Evolutionary conservation across 2,888 invertebrate genomes (phyloP).

Genomic region (Calameuta filiformis): DNA sequence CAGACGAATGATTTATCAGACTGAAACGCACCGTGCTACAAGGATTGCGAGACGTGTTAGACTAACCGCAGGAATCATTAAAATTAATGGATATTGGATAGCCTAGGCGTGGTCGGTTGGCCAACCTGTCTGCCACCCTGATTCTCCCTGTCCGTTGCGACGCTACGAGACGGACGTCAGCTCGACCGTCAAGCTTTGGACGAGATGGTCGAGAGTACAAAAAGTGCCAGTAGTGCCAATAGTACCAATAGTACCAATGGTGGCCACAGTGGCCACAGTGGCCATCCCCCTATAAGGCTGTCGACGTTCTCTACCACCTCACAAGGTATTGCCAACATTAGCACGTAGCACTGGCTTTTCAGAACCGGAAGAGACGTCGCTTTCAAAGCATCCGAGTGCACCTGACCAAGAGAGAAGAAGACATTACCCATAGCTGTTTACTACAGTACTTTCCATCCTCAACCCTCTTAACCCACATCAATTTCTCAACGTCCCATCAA

Average conservation of each 20-base stretch:
- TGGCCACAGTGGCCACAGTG: no score
- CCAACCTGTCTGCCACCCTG: background rate
- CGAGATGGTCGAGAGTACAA: background rate
- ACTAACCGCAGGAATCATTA: slow-evolving; percentile 52
- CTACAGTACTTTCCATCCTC: background rate
- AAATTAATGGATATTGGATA: slow-evolving; percentile 59
- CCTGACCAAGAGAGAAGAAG: background rate
- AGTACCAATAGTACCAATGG: no score
- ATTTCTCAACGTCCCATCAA: background rate
- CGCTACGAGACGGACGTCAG: background rate
- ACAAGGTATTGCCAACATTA: background rate
- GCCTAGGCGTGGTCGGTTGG: slow-evolving; percentile 37
- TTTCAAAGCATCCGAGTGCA: background rate
- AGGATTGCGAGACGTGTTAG: slow-evolving; percentile 44
- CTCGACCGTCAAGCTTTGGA: background rate
- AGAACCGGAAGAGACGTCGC: background rate
- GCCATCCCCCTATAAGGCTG: background rate
- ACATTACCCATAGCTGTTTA: background rate
- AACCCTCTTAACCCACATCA: background rate
- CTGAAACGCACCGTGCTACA: background rate
- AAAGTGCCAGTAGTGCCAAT: background rate
- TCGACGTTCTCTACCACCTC: background rate
- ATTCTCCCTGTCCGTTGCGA: background rate
- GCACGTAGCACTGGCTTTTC: background rate
- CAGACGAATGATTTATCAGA: background rate